Evolutionary conservation across 2,113 vertebrate species (phyloP).

Genomic region (Erinaceus europaeus): DNA sequence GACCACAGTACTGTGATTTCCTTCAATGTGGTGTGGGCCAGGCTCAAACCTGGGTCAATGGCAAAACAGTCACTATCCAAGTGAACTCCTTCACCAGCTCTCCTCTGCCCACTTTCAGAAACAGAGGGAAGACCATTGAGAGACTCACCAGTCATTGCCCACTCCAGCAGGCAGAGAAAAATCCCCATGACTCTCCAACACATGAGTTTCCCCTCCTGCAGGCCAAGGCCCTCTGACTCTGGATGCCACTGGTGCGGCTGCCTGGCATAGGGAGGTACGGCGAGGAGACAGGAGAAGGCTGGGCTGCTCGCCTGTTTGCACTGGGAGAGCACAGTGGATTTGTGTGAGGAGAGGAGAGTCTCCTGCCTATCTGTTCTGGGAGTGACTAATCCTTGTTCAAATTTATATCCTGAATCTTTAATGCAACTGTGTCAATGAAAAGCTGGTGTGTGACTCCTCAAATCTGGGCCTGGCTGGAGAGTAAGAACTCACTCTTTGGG

Average conservation of each 20-base stretch:
- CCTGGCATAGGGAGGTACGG: neutral
- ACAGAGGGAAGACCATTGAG: too few relatives aligned
- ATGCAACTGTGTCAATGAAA: neutral
- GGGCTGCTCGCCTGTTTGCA: fast-evolving
- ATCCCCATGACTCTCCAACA: too few relatives aligned
- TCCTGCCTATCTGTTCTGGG: constrained; percentile 1
- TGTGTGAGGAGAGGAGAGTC: neutral
- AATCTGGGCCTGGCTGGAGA: too few relatives aligned
- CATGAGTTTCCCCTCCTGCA: neutral
- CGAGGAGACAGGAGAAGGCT: too few relatives aligned
- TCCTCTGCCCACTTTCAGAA: too few relatives aligned
- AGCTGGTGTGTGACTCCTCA: neutral
- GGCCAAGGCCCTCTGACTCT: neutral
- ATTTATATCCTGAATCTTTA: constrained; percentile 54
- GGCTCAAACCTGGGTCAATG: too few relatives aligned
- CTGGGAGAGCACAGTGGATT: neutral
- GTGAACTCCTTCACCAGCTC: too few relatives aligned
- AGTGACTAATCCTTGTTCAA: constrained; percentile 42
- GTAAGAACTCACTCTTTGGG: fast-evolving
- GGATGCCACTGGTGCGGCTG: fast-evolving
- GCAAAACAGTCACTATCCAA: too few relatives aligned
- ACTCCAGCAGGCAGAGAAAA: too few relatives aligned
- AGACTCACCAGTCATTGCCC: too few relatives aligned
- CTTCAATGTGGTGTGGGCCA: too few relatives aligned
- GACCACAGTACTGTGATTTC: too few relatives aligned